Evolutionary conservation across 2,888 invertebrate species (phyloP).

Genomic region (Callyntrura guangdongensis): DNA sequence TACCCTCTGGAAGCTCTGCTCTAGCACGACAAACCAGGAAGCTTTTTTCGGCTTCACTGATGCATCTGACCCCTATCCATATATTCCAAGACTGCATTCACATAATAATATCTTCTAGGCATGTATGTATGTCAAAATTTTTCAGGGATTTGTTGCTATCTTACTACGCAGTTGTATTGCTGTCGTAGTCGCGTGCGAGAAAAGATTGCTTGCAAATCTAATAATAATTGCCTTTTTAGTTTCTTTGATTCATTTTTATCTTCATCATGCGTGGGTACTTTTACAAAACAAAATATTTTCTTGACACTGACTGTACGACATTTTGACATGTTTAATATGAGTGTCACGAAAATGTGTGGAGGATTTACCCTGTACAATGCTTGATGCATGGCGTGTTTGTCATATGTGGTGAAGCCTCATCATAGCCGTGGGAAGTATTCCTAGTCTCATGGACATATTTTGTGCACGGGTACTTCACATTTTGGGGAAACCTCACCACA

Average conservation of each 20-base stretch:
- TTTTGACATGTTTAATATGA: too few species aligned
- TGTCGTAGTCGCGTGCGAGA: slow-evolving; percentile 9
- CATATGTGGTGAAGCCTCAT: too few species aligned
- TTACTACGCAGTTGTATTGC: background rate
- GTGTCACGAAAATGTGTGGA: too few species aligned
- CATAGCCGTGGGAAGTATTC: too few species aligned
- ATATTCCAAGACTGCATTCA: slow-evolving; percentile 25
- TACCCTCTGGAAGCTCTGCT: slow-evolving; percentile 5
- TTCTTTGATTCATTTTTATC: background rate
- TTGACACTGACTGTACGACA: too few species aligned
- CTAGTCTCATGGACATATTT: too few species aligned
- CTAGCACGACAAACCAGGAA: slow-evolving; percentile 6
- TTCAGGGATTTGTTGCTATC: slow-evolving; percentile 5
- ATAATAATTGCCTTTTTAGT: background rate
- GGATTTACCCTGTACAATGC: too few species aligned
- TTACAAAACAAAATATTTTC: too few species aligned
- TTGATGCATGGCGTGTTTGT: too few species aligned
- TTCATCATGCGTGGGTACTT: too few species aligned
- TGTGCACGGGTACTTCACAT: too few species aligned
- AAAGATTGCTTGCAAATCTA: slow-evolving; percentile 23
- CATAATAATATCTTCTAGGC: background rate
- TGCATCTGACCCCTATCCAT: slow-evolving; percentile 34
- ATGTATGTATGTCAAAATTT: background rate
- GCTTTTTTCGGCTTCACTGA: slow-evolving; percentile 28
- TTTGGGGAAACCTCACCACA: too few species aligned